Conservation (phyloP, 2,888 invertebrate genomes). For the Acrobasis suavella region DNA sequence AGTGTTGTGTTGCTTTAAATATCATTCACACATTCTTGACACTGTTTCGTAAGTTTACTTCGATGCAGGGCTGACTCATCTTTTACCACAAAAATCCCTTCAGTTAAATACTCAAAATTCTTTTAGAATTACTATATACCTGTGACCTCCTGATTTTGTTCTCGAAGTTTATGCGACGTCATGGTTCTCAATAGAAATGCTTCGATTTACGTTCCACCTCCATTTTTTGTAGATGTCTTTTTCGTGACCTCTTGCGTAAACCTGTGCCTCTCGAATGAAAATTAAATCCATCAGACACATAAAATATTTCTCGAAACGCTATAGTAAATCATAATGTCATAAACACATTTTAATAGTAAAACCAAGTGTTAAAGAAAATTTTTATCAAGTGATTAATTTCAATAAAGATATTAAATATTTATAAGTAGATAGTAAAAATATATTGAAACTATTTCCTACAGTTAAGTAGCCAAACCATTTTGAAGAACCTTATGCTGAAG, state of each 20-base stretch:
- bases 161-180: constrained; percentile 74
- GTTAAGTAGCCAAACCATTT: too few relatives aligned
- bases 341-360: not conserved
- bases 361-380: not conserved
- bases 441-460: too few relatives aligned
- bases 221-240: constrained; percentile 65
- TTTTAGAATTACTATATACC: not conserved
- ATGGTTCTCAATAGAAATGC: constrained; percentile 77
- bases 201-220: constrained; percentile 67
- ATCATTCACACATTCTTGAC: too few relatives aligned
- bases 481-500: too few relatives aligned
- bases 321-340: constrained; percentile 1
- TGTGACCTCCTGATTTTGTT: constrained; percentile 49
- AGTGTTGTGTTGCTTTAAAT: too few relatives aligned
- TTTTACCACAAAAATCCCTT: too few relatives aligned
- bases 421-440: too few relatives aligned
- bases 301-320: constrained; percentile 21
- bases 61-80: too few relatives aligned
- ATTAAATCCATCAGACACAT: constrained; percentile 49
- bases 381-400: not conserved
- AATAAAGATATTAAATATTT: too few relatives aligned
- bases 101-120: too few relatives aligned
- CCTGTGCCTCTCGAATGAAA: constrained; percentile 36
- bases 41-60: too few relatives aligned
- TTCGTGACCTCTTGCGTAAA: constrained; percentile 48